Evolutionary conservation across 1,140 invertebrate species (phyloP), one percentile per base, ranked within the genome.

Genomic region (Drosophila trapezifrons): DNA sequence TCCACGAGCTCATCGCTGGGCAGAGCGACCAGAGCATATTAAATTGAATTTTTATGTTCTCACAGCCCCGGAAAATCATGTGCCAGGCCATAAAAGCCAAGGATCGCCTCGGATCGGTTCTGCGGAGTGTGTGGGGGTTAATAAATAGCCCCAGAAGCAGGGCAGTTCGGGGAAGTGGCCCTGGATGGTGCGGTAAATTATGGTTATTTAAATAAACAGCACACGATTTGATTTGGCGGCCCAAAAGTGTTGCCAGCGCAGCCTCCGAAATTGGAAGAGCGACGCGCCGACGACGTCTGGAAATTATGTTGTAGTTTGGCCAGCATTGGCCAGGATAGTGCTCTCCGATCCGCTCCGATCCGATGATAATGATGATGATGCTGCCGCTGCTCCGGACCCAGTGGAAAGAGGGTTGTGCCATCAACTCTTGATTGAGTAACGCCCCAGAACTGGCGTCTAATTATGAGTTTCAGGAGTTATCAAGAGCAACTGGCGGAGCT

Each of bases 181-280:
- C 49, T 69, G 47, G 73, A 69, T 76, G 74, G 57, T 67, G 51
- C 57, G 65, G 42, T 84, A 90, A 90, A 90, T 90, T 91, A 90
- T 90, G 90, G 91, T 92, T 92, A 92, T 92, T 92, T 92, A 92
- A 92, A 92, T 92, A 92, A 92, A 92, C 91, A 92, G 90, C 86
- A 89, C 91, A 92, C 91, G 91, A 92, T 85, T 91, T 86, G 76
- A 80, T 87, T 90, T 91, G 82, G 72, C 67, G 63, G 56, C 63
- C 80, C 85, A 89, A 87, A 87, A 87, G 83, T 87, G 83, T 87
- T 87, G 83, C 80, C 40, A 46, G 80, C 78, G 73, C 83, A 54
- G 80, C 83, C 83, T 87, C 69, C 64, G 63, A 87, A 89, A 89
- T 87, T 89, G 80, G 52, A 63, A 66, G 54, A 67, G 65, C 57